phyloP scores from a whole-genome alignment of 2,113 vertebrate species.

The Cardinalis cardinalis region DNA sequence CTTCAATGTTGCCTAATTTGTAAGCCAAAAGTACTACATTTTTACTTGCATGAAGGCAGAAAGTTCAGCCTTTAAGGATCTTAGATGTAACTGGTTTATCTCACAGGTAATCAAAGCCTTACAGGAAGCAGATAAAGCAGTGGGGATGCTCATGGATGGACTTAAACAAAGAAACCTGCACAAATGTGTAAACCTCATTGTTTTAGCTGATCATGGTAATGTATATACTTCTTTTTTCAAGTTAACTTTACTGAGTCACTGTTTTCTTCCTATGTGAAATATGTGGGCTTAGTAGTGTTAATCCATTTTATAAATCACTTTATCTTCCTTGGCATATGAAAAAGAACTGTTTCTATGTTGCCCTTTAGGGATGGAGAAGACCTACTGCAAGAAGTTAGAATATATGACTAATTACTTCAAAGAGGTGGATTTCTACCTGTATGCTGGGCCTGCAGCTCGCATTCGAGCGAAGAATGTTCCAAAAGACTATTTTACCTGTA shows the following conservation, averaged over 20 bases:
- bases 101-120: conserved; percentile 81
- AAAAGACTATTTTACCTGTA: conserved; percentile 81
- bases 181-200: conserved; percentile 86
- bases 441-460: conserved; percentile 84
- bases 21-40: background rate
- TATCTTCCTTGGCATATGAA: background rate
- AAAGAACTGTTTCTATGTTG: background rate
- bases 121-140: conserved; percentile 73
- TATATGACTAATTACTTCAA: conserved; percentile 80
- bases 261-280: background rate
- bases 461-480: conserved; percentile 80
- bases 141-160: conserved; percentile 89
- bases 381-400: conserved; percentile 74
- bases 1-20: background rate
- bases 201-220: conserved; percentile 93
- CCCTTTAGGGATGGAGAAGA: conserved; percentile 89
- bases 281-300: background rate
- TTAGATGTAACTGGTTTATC: background rate
- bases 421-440: conserved; percentile 75
- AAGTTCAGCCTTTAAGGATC: background rate
- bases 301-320: background rate
- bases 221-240: background rate
- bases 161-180: conserved; percentile 82
- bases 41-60: background rate
- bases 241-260: background rate